A percentile compares a stretch with the other conserved stretches of the same genome.
phyloP scores from a whole-genome alignment of 2,797 vertebrate genomes.

The Parotocinclus haroldoi region DNA sequence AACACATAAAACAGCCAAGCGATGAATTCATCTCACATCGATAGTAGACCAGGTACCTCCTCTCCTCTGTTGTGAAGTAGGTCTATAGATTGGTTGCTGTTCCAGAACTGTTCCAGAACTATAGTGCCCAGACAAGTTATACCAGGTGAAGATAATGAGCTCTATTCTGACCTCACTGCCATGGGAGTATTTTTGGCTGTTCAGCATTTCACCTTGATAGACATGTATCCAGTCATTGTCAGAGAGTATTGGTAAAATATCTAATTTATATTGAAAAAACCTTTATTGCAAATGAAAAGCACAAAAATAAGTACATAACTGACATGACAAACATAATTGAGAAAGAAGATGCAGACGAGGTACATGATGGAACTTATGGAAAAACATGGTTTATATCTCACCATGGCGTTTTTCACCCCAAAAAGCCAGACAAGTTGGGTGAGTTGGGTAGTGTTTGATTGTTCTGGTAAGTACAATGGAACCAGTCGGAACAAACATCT shows the following conservation, averaged over 20 bases:
- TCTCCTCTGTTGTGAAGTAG: conserved; percentile 16
- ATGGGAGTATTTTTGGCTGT: not conserved
- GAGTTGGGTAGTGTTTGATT: not conserved
- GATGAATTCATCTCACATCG: conserved; percentile 3
- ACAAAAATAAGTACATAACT: not conserved
- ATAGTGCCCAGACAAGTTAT: conserved; percentile 8
- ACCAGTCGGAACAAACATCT: not conserved
- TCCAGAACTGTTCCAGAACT: conserved; percentile 3
- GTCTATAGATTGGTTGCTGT: conserved; percentile 14
- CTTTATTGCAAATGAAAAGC: not conserved
- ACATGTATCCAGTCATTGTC: not conserved
- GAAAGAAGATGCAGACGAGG: not conserved
- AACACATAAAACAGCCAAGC: too few relatives aligned
- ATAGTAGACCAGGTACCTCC: conserved; percentile 20
- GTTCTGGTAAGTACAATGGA: not conserved
- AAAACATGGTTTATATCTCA: not conserved
- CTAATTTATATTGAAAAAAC: not conserved
- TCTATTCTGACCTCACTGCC: conserved; percentile 16
- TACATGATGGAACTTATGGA: not conserved
- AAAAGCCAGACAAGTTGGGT: too few relatives aligned
- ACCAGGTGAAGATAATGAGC: conserved; percentile 4
- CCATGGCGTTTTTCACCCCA: too few relatives aligned
- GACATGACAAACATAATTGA: not conserved
- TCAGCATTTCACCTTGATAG: not conserved
- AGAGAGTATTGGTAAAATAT: not conserved